Base-by-base conservation (phyloP, 1,140 invertebrate genomes). In the Branchinecta lindahli region DNA sequence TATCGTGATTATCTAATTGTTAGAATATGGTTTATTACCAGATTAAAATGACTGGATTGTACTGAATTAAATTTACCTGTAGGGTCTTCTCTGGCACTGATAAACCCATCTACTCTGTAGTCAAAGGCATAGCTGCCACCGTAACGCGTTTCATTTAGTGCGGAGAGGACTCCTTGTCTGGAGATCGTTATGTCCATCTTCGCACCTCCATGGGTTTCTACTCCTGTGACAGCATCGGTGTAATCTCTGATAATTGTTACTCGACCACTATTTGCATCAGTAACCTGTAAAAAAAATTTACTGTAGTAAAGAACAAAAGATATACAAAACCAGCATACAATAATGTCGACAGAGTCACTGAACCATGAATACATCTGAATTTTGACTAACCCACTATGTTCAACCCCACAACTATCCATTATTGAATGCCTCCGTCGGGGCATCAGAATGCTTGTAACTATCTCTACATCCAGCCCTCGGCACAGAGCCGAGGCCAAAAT, bases 201-300 rank as follows among this genome's bases (percentile, higher is more conserved):
- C 44, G 68, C 46, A 47, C 69, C 61, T 9, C 69, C 46, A 44
- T 65, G 66, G 10, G 71, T 69, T 44, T 72, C 71, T 12, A 72
- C 67, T 7, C 68, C 65, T 10, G 46, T 71, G 12, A 69, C 68
- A 18, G 46, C 44, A 18, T 72, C 69, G 9, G 68, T 46, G 44
- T 68, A 69, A 18, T 72, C 71, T 46, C 71, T 46, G 21, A 72
- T 44, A 70, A 72, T 65, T 33, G 68, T 66, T 2, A 72, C 68
- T 21, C 69, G 68, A 66, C 69, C 66, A 7, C 71, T 68, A 12
- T 44, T 69, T 10, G 33, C 67, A 45, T 46, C 45, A 12, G 46
- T 69, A n/a, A 71, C 45, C 66, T 71, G 44, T n/a, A 44, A 61
- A 20, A 20, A 66, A 8, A 73, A 20, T n/a, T n/a, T n/a, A 65